Percentiles rank a stretch among this genome's conserved stretches.
Evolutionary conservation across 2,797 vertebrate species (phyloP).

Genomic region (Crypturellus tataupa): DNA sequence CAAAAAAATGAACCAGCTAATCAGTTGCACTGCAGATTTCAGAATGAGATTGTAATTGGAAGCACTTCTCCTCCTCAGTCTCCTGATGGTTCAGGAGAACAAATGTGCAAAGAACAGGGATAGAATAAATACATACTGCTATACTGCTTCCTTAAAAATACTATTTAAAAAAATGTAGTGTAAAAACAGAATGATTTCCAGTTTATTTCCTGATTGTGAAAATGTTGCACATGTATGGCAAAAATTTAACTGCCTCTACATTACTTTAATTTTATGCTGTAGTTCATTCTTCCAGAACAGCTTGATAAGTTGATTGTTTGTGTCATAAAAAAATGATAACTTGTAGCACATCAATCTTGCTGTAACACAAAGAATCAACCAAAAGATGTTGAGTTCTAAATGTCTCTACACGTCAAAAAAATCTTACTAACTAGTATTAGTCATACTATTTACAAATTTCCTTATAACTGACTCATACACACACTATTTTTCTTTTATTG

Average conservation of each 20-base stretch:
- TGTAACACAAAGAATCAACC: neutral
- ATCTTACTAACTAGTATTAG: neutral
- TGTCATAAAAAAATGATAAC: neutral
- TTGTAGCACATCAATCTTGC: neutral
- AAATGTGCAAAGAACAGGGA: neutral
- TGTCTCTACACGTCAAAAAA: neutral
- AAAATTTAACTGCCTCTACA: neutral
- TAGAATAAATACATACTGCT: neutral
- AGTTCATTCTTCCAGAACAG: neutral
- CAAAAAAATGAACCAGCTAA: neutral
- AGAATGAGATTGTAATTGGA: neutral
- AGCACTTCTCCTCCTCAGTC: neutral
- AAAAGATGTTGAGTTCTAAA: neutral
- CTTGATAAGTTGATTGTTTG: neutral
- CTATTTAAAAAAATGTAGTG: neutral
- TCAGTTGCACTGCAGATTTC: neutral
- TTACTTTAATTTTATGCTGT: neutral
- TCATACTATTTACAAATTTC: constrained; percentile 9
- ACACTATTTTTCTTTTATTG: neutral
- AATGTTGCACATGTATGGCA: neutral
- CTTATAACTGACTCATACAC: constrained; percentile 10
- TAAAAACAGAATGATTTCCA: neutral
- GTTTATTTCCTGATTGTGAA: neutral
- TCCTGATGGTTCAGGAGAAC: neutral
- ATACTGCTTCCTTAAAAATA: neutral